Evolutionary conservation across 2,888 invertebrate genomes (phyloP), one percentile per base, ranked within the genome.

Genomic region (Troides helena): DNA sequence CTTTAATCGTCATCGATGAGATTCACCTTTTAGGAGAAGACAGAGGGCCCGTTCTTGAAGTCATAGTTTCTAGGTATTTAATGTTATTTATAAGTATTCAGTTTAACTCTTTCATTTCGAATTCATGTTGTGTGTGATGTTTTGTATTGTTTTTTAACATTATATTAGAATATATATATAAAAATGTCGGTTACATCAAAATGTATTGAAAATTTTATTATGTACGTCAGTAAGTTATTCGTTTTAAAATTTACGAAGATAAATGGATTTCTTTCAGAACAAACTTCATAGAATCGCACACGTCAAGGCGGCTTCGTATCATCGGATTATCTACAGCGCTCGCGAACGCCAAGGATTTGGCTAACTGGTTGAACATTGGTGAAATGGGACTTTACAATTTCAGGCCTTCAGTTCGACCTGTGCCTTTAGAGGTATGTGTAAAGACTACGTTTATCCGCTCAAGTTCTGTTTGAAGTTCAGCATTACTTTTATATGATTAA

Each of bases 261-360:
- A 39, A 39, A 39, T 39, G 39, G 3, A 23, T 36, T 68, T 30
- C 63, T 66, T 50, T 3, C 77, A 94, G 99, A 80, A 98, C 98
- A 57, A 99, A 99, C 91, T 99, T 98, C 85, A 99, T 99, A 68
- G 96, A 98, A 30, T 96, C 97, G 0, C 97, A 98, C 80, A 98
- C 98, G 0, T 94, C 96, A 10, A 94, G 95, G 60, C 94, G 95
- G 18, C 94, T 99, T 14, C 94, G 99, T 23, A 96, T 99, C 64
- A 95, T 99, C 59, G 99, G 99, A 0, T 91, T 99, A 8, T 99
- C 99, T 0, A 99, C 99, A 0, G 99, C 99, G 0, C 93, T 99
- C 74, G 99, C 99, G 0, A 99, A 99, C 90, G 99, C 99, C 1
- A 95, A 96, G 61, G 99, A 99, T 86, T 93, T 99, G 43, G 99